These are phyloP conservation scores for Metalampra italica DNA, from an alignment of 2,888 invertebrate species.

Conservation along the genomic window DNA sequence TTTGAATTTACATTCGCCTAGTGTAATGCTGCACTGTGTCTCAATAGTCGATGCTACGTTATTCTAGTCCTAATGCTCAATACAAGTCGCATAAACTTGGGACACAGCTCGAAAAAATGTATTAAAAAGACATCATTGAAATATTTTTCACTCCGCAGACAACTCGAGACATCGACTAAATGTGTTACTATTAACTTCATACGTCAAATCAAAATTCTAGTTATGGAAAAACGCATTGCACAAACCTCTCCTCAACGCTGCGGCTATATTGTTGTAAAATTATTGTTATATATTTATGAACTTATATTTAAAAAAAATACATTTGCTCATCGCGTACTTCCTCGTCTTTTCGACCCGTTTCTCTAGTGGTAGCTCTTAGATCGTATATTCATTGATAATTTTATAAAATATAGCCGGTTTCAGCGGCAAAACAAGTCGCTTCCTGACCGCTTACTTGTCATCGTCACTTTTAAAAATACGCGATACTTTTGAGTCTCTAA, in stretches of 20 bases:
- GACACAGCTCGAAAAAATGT: constrained; percentile 23
- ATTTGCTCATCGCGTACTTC: constrained; percentile 73
- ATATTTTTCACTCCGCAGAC: constrained; percentile 51
- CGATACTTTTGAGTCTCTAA: constrained; percentile 16
- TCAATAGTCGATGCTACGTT: constrained; percentile 27
- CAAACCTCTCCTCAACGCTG: constrained; percentile 44
- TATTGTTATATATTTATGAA: constrained; percentile 26
- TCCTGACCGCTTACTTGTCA: constrained; percentile 46
- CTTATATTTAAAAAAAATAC: constrained; percentile 31
- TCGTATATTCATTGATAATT: constrained; percentile 45
- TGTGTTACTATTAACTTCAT: constrained; percentile 70
- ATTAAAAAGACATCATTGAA: constrained; percentile 31
- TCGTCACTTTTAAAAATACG: constrained; percentile 43
- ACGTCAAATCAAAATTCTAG: constrained; percentile 53
- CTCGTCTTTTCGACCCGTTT: constrained; percentile 67
- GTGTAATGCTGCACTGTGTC: constrained; percentile 13
- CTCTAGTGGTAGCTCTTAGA: constrained; percentile 60
- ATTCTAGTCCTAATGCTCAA: constrained; percentile 62
- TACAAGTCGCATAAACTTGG: constrained; percentile 41
- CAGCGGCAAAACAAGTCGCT: constrained; percentile 30
- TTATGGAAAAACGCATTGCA: constrained; percentile 43
- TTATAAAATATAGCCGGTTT: constrained; percentile 54
- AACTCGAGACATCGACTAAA: constrained; percentile 74
- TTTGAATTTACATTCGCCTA: too few species aligned
- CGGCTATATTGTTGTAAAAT: constrained; percentile 62